A percentile compares a stretch with the other conserved stretches of the same genome.
phyloP scores from a whole-genome alignment of 2,888 invertebrate species.

The Lamellibrachia satsuma region DNA sequence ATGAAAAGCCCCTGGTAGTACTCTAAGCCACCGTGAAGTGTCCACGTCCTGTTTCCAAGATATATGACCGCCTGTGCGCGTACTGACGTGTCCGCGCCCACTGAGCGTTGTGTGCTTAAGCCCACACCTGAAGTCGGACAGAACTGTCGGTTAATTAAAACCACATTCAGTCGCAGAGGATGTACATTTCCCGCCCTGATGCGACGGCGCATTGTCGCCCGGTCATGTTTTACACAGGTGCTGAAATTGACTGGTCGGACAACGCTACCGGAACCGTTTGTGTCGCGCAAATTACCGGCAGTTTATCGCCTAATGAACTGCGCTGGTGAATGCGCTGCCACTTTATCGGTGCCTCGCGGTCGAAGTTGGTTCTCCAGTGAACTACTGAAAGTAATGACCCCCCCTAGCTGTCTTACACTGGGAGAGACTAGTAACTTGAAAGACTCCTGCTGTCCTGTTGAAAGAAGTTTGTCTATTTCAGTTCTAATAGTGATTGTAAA shows the following conservation, averaged over 20 bases:
- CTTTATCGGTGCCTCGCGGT: background rate
- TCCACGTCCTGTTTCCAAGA: background rate
- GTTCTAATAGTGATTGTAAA: background rate
- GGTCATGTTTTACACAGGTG: background rate
- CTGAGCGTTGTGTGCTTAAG: background rate
- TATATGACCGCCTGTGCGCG: background rate
- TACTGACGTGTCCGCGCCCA: background rate
- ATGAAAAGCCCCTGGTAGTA: background rate
- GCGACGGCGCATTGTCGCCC: background rate
- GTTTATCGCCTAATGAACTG: constrained; percentile 6
- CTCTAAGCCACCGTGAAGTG: background rate
- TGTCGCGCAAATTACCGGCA: background rate
- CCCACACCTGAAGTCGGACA: background rate
- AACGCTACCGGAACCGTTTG: background rate
- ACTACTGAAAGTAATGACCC: background rate
- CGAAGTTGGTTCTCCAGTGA: background rate
- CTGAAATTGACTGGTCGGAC: background rate
- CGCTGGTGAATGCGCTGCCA: background rate
- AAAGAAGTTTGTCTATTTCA: background rate
- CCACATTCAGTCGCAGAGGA: background rate
- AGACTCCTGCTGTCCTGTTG: background rate
- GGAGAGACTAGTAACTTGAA: background rate
- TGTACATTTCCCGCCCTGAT: background rate
- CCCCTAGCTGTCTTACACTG: background rate
- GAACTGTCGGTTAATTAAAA: constrained; percentile 6